These are phyloP conservation scores for Tokudaia muenninki DNA, from an alignment of 2,797 vertebrate genomes.

Conservation along the genomic window DNA sequence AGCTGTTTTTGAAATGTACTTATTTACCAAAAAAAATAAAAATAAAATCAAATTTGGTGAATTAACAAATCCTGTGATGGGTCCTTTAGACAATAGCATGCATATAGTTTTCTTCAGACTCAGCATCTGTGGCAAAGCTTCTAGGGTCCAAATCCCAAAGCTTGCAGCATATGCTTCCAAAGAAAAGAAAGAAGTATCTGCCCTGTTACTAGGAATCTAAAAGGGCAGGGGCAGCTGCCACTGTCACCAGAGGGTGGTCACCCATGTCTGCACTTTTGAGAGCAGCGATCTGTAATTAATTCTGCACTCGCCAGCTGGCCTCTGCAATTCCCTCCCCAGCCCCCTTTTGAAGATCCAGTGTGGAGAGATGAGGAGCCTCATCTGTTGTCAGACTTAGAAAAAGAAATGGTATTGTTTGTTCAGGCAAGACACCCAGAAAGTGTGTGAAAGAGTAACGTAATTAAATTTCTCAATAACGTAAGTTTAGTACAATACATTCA, in stretches of 20 bases:
- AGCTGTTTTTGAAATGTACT: neutral
- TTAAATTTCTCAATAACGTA: constrained; percentile 4
- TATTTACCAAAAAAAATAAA: neutral
- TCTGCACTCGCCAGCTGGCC: constrained; percentile 58
- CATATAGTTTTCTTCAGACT: neutral
- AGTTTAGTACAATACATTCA: constrained; percentile 66
- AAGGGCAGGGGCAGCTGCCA: constrained; percentile 42
- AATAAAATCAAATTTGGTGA: constrained; percentile 29
- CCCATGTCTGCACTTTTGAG: constrained; percentile 63
- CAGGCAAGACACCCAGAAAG: constrained; percentile 51
- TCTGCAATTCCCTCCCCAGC: neutral
- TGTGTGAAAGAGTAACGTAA: neutral
- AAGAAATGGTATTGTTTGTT: constrained; percentile 42
- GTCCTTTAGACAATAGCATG: neutral
- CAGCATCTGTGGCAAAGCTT: constrained; percentile 25
- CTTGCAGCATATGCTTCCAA: constrained; percentile 59
- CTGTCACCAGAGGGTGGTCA: constrained; percentile 20
- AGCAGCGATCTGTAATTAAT: constrained; percentile 64
- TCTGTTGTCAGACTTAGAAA: constrained; percentile 20
- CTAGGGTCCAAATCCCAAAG: constrained; percentile 19
- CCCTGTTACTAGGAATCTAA: constrained; percentile 57
- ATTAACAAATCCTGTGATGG: neutral
- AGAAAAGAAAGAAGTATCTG: constrained; percentile 61
- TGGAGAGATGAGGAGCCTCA: neutral
- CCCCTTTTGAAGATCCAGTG: neutral